Evolutionary conservation across 2,888 invertebrate genomes (phyloP).

Genomic region (Melanophora roralis): DNA sequence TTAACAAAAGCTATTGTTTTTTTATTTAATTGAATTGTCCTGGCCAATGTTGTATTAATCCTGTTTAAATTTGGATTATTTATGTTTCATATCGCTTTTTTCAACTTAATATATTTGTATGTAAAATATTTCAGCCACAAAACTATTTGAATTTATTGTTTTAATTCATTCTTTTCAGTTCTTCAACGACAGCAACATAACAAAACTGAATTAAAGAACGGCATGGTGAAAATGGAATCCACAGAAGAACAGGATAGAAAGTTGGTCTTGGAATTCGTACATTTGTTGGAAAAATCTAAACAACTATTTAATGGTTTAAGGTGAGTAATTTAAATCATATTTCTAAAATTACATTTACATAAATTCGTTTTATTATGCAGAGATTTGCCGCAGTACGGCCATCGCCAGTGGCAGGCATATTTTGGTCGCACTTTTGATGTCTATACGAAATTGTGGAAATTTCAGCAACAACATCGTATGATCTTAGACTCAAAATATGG

Average conservation of each 20-base stretch:
- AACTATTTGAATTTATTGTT: not conserved
- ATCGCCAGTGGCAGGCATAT: constrained; percentile 98
- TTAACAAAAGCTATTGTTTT: constrained; percentile 1
- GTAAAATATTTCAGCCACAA: not conserved
- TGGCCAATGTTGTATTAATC: not conserved
- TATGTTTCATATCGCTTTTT: not conserved
- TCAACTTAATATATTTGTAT: not conserved
- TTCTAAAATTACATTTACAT: not conserved
- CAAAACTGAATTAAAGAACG: constrained; percentile 74
- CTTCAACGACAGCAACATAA: constrained; percentile 73
- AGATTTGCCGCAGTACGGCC: constrained; percentile 97
- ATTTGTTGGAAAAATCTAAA: constrained; percentile 96
- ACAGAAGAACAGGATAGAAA: constrained; percentile 92
- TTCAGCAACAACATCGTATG: constrained; percentile 96
- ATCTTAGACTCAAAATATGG: constrained; percentile 95
- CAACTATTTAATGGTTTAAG: constrained; percentile 97
- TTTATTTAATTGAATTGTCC: constrained; percentile 27
- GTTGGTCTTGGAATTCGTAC: constrained; percentile 96
- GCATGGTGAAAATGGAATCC: constrained; percentile 86
- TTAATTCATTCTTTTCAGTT: constrained; percentile 65
- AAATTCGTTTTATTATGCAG: constrained; percentile 78
- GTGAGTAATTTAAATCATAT: constrained; percentile 77
- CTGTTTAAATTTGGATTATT: not conserved
- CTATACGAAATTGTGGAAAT: constrained; percentile 98
- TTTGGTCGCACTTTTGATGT: constrained; percentile 98